A percentile compares a stretch with the other conserved stretches of the same genome.
Conservation (phyloP, 2,888 invertebrate genomes). For the Monopis laevigella region DNA sequence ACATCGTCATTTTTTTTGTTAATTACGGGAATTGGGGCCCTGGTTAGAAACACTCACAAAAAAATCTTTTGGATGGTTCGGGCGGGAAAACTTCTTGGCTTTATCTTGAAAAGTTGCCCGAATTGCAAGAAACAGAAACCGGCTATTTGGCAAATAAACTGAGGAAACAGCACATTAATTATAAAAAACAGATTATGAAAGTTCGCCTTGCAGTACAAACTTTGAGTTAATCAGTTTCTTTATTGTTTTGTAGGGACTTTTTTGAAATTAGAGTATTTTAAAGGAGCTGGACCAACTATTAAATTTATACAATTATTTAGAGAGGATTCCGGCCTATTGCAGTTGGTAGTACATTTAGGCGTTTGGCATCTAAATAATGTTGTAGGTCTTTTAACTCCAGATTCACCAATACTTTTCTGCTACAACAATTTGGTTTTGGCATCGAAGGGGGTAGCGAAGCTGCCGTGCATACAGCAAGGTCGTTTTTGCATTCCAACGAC, state of each 20-base stretch:
- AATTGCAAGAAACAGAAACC: not conserved
- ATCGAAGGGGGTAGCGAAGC: too few species aligned
- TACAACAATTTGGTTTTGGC: too few species aligned
- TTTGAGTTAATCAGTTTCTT: not conserved
- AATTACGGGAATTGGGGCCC: too few species aligned
- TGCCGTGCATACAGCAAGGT: too few species aligned
- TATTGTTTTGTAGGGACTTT: not conserved
- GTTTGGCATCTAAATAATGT: too few species aligned
- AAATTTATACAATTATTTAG: not conserved
- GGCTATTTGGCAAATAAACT: not conserved
- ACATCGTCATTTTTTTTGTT: too few species aligned
- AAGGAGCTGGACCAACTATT: not conserved
- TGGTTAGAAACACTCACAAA: not conserved
- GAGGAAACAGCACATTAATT: not conserved
- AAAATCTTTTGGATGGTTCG: not conserved
- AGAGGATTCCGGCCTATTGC: too few species aligned
- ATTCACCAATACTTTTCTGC: too few species aligned
- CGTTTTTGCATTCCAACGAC: too few species aligned
- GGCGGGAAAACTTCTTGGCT: not conserved
- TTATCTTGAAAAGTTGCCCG: not conserved
- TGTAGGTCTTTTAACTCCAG: too few species aligned
- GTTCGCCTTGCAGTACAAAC: too few species aligned
- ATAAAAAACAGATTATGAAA: not conserved
- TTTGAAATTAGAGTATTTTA: not conserved
- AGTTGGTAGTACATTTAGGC: too few species aligned